A percentile compares a stretch with the other conserved stretches of the same genome.
Conservation (phyloP, 2,888 invertebrate genomes). For the Xestia c-nigrum region DNA sequence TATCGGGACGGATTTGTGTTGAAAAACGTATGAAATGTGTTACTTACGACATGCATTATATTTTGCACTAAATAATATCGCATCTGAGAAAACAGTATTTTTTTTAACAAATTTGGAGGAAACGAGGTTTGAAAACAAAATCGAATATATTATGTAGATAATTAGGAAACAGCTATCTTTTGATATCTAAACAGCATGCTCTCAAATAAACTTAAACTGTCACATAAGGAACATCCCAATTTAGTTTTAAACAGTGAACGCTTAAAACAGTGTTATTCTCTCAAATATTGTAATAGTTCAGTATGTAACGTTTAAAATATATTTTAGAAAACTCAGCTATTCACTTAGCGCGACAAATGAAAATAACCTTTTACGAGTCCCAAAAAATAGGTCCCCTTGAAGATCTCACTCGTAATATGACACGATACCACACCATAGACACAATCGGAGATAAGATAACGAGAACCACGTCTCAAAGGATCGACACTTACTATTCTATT, state of each 20-base stretch:
- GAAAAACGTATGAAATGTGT: neutral
- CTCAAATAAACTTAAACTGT: no score
- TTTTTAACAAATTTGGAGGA: neutral
- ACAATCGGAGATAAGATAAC: constrained; percentile 82
- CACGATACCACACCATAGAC: constrained; percentile 66
- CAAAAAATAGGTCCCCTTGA: constrained; percentile 34
- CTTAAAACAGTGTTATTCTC: neutral
- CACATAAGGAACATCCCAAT: no score
- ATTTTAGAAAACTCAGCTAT: constrained; percentile 27
- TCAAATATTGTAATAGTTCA: neutral
- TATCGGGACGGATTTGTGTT: neutral
- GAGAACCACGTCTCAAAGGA: constrained; percentile 71
- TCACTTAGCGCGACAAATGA: constrained; percentile 34
- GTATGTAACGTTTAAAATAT: constrained; percentile 24
- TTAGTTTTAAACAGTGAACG: no score
- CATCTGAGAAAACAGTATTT: neutral
- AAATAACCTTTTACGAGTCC: constrained; percentile 35
- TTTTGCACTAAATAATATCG: neutral
- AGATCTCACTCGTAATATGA: constrained; percentile 63
- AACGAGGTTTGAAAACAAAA: neutral
- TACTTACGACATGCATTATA: neutral
- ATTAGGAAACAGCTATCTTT: neutral
- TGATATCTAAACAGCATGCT: neutral
- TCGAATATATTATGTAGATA: neutral
- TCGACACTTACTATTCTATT: constrained; percentile 73